Percentiles rank a stretch among this genome's conserved stretches.
Conservation (phyloP, 1,140 invertebrate genomes). For the Trachelipus rathkii region DNA sequence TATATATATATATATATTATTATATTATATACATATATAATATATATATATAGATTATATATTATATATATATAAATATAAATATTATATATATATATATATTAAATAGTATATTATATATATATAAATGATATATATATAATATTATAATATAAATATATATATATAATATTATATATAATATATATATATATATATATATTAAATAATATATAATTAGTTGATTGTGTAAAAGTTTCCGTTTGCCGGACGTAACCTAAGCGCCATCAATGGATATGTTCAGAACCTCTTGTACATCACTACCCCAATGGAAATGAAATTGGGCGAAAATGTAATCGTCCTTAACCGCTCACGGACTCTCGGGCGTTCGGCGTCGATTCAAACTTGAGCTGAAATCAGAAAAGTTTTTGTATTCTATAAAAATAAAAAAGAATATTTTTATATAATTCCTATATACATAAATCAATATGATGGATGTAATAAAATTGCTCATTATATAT, state of each 20-base stretch:
- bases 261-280: slow-evolving; percentile 77
- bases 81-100: too few species aligned
- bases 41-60: too few species aligned
- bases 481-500: neutral
- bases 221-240: too few species aligned
- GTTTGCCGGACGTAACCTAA: slow-evolving; percentile 53
- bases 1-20: too few species aligned
- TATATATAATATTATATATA: too few species aligned
- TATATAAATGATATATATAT: too few species aligned
- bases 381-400: slow-evolving; percentile 34
- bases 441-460: neutral
- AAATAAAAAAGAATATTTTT: neutral
- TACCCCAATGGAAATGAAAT: slow-evolving; percentile 81
- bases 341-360: slow-evolving; percentile 48
- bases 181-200: too few species aligned
- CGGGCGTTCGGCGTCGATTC: slow-evolving; percentile 41
- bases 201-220: too few species aligned
- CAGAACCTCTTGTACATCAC: slow-evolving; percentile 73
- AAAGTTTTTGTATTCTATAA: neutral
- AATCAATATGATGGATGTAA: neutral
- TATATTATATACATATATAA: too few species aligned
- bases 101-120: too few species aligned
- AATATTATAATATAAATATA: too few species aligned
- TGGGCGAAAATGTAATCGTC: slow-evolving; percentile 72
- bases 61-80: too few species aligned